These are phyloP conservation scores for Aphelenchoides bicaudatus DNA, from an alignment of 2,888 invertebrate genomes.

Conservation along the genomic window DNA sequence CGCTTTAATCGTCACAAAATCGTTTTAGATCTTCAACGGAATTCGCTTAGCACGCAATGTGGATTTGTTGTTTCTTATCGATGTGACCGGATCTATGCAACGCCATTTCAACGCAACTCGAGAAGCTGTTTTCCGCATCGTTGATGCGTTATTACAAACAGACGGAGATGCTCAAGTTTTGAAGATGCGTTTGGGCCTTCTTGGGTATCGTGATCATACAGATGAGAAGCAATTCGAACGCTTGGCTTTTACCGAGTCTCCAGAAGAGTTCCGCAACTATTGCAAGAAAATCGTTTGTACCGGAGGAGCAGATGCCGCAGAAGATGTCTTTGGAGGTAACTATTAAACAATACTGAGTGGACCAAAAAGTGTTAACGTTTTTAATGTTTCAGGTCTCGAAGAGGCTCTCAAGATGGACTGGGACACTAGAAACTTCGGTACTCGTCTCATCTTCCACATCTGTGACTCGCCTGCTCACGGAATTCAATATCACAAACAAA, in stretches of 20 bases:
- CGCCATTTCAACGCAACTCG: not conserved
- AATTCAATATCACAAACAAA: not conserved
- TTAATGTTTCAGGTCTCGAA: too few relatives aligned
- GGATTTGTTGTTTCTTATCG: not conserved
- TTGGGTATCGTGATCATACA: not conserved
- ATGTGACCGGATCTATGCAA: not conserved
- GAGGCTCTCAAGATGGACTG: slow-evolving; percentile 2
- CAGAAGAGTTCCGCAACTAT: not conserved
- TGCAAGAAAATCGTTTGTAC: not conserved
- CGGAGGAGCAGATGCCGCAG: not conserved
- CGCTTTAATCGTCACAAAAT: not conserved
- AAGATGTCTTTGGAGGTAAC: not conserved
- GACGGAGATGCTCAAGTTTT: not conserved
- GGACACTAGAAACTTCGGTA: not conserved
- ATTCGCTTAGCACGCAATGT: not conserved
- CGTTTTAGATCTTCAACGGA: not conserved
- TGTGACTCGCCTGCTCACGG: not conserved
- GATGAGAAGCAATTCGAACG: not conserved
- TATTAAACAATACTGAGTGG: too few relatives aligned
- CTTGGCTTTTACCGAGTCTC: not conserved
- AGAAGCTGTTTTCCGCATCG: not conserved
- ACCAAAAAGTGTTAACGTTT: too few relatives aligned
- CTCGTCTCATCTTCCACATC: not conserved
- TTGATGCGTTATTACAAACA: not conserved
- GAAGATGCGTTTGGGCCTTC: not conserved